These are phyloP conservation scores for Cepphus grylle DNA, from an alignment of 2,113 vertebrate species.

Conservation along the genomic window DNA sequence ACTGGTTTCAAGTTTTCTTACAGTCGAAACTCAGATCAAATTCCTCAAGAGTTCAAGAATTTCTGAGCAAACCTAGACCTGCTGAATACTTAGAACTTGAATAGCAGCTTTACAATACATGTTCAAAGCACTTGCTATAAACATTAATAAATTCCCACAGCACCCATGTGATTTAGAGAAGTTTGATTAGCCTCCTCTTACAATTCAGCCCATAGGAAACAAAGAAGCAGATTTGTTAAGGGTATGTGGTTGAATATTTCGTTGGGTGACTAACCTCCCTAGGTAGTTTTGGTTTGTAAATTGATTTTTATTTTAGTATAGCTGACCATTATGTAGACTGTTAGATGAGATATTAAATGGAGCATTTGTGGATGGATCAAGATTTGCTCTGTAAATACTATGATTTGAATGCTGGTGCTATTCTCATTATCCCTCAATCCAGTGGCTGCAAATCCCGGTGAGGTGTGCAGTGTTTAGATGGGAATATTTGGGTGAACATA, in stretches of 20 bases:
- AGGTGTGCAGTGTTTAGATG: background rate
- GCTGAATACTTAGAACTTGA: background rate
- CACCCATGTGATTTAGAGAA: background rate
- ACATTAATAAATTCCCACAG: background rate
- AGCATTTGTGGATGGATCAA: background rate
- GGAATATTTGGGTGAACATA: background rate
- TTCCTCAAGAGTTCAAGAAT: slow-evolving; percentile 20
- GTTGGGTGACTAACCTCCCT: background rate
- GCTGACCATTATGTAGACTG: background rate
- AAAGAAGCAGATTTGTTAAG: background rate
- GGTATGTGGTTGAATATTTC: background rate
- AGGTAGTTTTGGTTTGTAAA: background rate
- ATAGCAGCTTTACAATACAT: background rate
- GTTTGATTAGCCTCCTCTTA: background rate
- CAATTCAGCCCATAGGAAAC: background rate
- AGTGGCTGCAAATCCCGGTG: background rate
- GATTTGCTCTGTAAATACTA: background rate
- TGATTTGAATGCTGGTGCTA: background rate
- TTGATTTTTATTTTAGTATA: background rate
- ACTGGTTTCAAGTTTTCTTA: slow-evolving; percentile 20
- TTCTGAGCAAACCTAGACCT: slow-evolving; percentile 43
- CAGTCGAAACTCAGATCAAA: background rate
- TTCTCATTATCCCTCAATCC: background rate
- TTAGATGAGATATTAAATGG: background rate
- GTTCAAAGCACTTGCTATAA: background rate